Conservation (phyloP, 2,797 vertebrate genomes). For the Micrastur ruficollis region DNA sequence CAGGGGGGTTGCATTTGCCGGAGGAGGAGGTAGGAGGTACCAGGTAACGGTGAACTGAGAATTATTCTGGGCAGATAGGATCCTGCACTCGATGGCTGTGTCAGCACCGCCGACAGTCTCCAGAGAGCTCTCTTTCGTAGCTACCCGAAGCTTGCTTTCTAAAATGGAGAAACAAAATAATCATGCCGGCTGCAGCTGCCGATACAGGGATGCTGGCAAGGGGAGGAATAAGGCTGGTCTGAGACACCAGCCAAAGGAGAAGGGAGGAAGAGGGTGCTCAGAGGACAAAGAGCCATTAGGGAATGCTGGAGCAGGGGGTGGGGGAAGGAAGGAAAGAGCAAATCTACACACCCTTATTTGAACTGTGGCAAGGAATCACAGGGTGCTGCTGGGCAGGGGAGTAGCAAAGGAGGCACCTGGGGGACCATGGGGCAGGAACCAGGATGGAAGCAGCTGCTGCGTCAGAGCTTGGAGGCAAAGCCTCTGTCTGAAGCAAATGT, state of each 20-base stretch:
- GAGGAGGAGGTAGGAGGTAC: slow-evolving; percentile 57
- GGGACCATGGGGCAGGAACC: fast-evolving
- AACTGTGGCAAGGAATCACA: neutral
- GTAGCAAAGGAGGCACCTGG: neutral
- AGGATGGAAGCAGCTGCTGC: neutral
- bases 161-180: neutral
- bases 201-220: neutral
- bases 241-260: fast-evolving
- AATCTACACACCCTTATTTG: neutral
- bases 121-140: neutral
- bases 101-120: slow-evolving; percentile 46
- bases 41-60: slow-evolving; percentile 78
- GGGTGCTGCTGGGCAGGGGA: neutral
- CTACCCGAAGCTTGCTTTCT: slow-evolving; percentile 71
- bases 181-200: neutral
- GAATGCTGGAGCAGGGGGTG: neutral
- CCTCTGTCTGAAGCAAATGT: neutral
- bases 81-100: slow-evolving; percentile 73
- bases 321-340: neutral
- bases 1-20: neutral
- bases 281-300: neutral
- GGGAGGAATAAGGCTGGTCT: neutral
- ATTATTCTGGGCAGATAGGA: slow-evolving; percentile 41
- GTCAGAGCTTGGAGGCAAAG: neutral
- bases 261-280: neutral